phyloP scores from a whole-genome alignment of 2,888 invertebrate genomes.

The Melanostoma scalare region DNA sequence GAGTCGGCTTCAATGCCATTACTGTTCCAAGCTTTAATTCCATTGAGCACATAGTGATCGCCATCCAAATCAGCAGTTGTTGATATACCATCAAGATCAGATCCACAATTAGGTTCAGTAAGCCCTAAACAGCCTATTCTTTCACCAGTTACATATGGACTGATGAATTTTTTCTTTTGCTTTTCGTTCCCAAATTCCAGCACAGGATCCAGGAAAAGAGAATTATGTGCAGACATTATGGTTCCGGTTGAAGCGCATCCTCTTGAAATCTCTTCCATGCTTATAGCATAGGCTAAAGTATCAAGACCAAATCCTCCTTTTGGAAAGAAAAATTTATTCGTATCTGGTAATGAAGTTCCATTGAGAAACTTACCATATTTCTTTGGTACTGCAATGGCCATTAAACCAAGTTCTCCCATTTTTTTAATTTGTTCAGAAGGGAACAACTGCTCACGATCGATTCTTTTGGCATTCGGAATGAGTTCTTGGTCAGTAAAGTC shows the following conservation, averaged over 20 bases:
- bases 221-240: conserved; percentile 97
- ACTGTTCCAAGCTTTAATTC: conserved; percentile 97
- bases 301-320: conserved; percentile 93
- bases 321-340: not conserved
- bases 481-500: conserved; percentile 96
- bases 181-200: conserved; percentile 89
- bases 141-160: conserved; percentile 87
- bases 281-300: conserved; percentile 95
- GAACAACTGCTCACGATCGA: conserved; percentile 92
- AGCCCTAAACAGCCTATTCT: conserved; percentile 95
- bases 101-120: conserved; percentile 96
- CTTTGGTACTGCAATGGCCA: conserved; percentile 92
- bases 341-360: no score
- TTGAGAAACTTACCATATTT: conserved; percentile 83
- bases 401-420: conserved; percentile 96
- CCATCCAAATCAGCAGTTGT: conserved; percentile 90
- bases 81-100: conserved; percentile 97
- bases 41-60: conserved; percentile 89
- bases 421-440: conserved; percentile 92
- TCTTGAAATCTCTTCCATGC: conserved; percentile 95
- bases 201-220: conserved; percentile 92
- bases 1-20: conserved; percentile 93
- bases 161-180: conserved; percentile 91
- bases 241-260: conserved; percentile 96
- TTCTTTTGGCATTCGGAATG: conserved; percentile 92